These are phyloP conservation scores for Sciaenops ocellatus DNA, from an alignment of 2,797 vertebrate species.

Conservation along the genomic window DNA sequence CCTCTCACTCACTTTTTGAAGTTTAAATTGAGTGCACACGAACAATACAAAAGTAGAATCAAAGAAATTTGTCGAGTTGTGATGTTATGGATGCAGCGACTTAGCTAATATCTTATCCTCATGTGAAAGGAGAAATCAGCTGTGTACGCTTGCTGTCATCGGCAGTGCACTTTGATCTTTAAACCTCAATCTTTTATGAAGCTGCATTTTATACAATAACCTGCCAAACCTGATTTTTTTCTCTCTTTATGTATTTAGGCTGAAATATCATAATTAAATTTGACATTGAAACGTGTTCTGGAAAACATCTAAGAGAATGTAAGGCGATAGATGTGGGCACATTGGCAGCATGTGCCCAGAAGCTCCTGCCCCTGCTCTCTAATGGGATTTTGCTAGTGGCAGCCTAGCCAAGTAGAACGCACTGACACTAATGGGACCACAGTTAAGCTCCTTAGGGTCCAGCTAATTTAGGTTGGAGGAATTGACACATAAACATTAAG, in stretches of 20 bases:
- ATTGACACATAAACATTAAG: conserved; percentile 65
- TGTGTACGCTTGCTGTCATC: neutral
- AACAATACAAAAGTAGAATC: neutral
- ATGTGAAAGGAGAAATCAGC: neutral
- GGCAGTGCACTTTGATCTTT: neutral
- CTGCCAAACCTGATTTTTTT: neutral
- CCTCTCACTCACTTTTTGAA: neutral
- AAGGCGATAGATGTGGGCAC: neutral
- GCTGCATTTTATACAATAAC: neutral
- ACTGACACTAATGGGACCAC: conserved; percentile 57
- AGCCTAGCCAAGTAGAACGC: conserved; percentile 69
- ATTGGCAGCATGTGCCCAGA: neutral
- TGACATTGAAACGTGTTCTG: neutral
- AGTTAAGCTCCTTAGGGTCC: conserved; percentile 81
- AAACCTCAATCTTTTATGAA: neutral
- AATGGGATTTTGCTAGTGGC: conserved; percentile 80
- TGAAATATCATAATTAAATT: neutral
- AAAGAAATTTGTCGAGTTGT: neutral
- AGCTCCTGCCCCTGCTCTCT: conserved; percentile 56
- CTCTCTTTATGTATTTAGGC: neutral
- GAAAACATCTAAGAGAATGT: neutral
- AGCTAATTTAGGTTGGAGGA: conserved; percentile 76
- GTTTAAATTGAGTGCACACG: neutral
- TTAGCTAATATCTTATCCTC: too few relatives aligned
- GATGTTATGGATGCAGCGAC: neutral